Conservation (phyloP, 2,888 invertebrate genomes). For the Tachina lurida region DNA sequence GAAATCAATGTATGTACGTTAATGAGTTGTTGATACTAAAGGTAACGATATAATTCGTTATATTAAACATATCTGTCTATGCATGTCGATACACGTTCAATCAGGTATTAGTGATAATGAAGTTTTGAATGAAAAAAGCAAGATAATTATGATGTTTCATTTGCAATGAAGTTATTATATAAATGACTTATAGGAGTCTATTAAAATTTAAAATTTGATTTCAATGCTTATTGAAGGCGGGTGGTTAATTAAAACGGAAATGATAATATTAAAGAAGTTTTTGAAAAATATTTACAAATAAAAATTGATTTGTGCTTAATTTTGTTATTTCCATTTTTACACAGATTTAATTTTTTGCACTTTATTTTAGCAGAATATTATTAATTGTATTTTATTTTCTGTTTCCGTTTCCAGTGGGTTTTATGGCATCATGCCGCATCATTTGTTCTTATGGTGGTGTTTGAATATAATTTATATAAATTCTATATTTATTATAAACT, state of each 20-base stretch:
- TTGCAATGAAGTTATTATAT: conserved; percentile 58
- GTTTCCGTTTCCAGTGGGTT: not conserved
- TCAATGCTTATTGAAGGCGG: conserved; percentile 71
- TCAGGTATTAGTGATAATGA: conserved; percentile 8
- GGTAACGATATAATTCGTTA: not conserved
- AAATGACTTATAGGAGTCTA: not conserved
- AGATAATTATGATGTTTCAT: not conserved
- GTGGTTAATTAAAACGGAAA: conserved; percentile 80
- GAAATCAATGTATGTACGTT: conserved; percentile 17
- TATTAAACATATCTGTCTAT: not conserved
- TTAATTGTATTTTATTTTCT: conserved; percentile 19
- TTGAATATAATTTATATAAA: no score
- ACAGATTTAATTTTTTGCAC: not conserved
- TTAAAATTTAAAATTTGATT: not conserved
- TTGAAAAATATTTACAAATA: not conserved
- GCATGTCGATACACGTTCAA: not conserved
- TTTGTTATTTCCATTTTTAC: not conserved
- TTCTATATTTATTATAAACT: no score
- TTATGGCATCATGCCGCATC: not conserved
- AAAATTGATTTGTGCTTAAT: not conserved
- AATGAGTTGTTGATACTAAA: conserved; percentile 34
- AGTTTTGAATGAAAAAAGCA: not conserved
- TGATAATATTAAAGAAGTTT: conserved; percentile 73
- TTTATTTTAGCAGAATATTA: not conserved
- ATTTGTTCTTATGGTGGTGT: no score